These are phyloP conservation scores for Mnemiopsis leidyi DNA, from an alignment of 37 sponge, comb jelly and placozoan genomes.

Conservation along the genomic window DNA sequence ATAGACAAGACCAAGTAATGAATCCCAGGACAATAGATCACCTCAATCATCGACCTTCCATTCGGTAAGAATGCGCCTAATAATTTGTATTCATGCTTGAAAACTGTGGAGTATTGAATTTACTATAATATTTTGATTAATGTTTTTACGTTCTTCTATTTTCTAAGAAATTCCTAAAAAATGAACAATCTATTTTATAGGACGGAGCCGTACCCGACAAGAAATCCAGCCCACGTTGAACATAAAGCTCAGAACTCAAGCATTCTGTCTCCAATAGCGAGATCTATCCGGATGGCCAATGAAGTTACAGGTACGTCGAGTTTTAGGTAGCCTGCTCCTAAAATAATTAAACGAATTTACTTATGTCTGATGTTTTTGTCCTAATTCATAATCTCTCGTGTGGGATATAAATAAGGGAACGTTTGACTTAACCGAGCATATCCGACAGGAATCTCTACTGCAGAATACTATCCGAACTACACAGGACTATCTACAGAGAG, in stretches of 20 bases:
- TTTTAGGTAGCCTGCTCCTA: too few relatives aligned
- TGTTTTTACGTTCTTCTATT: too few relatives aligned
- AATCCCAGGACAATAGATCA: neutral
- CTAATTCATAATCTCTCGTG: too few relatives aligned
- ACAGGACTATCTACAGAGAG: neutral
- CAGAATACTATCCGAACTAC: neutral
- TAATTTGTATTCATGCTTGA: too few relatives aligned
- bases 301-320: constrained; percentile 21
- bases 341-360: too few relatives aligned
- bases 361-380: too few relatives aligned
- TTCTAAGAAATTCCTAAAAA: too few relatives aligned
- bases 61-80: neutral
- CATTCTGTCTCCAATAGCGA: neutral
- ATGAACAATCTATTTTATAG: neutral
- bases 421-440: too few relatives aligned
- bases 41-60: neutral
- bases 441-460: constrained; percentile 23
- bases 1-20: neutral
- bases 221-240: neutral
- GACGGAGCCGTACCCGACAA: neutral
- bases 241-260: neutral
- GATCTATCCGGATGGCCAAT: constrained; percentile 37
- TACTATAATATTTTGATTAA: too few relatives aligned
- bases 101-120: too few relatives aligned
- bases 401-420: too few relatives aligned